Conservation (phyloP, 64 coral and sea anemone genomes). For the Stylophora pistillata region DNA sequence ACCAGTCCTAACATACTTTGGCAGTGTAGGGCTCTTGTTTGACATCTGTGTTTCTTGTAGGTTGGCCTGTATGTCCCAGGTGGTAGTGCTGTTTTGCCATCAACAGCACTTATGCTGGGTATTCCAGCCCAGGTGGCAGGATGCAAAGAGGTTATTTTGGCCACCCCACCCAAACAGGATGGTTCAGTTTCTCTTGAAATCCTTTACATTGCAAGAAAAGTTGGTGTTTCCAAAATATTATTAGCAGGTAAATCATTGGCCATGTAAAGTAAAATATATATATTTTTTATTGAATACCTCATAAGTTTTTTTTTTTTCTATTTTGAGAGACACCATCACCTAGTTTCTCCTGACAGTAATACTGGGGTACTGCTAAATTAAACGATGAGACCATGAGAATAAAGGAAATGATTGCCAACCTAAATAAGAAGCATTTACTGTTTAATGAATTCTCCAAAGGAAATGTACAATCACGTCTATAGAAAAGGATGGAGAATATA, state of each 20-base stretch:
- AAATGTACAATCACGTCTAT: no score
- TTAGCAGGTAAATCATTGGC: slow-evolving; percentile 42
- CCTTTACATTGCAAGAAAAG: slow-evolving; percentile 63
- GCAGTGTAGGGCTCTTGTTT: background rate
- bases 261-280: background rate
- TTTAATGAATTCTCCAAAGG: no score
- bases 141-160: slow-evolving; percentile 47
- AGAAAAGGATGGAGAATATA: no score
- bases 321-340: no score
- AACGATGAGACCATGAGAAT: no score
- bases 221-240: slow-evolving; percentile 55
- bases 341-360: no score
- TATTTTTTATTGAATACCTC: background rate
- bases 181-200: slow-evolving; percentile 43
- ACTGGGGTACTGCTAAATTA: no score
- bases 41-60: background rate
- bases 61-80: slow-evolving; percentile 60
- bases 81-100: slow-evolving; percentile 64
- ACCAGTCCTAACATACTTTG: no score
- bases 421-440: no score
- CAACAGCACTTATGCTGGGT: slow-evolving; percentile 64
- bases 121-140: slow-evolving; percentile 68
- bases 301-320: no score
- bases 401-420: no score
- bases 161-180: slow-evolving; percentile 62